Percentiles rank a stretch among this genome's conserved stretches.
Evolutionary conservation across 2,113 vertebrate genomes (phyloP).

Genomic region (Crotalus tigris): DNA sequence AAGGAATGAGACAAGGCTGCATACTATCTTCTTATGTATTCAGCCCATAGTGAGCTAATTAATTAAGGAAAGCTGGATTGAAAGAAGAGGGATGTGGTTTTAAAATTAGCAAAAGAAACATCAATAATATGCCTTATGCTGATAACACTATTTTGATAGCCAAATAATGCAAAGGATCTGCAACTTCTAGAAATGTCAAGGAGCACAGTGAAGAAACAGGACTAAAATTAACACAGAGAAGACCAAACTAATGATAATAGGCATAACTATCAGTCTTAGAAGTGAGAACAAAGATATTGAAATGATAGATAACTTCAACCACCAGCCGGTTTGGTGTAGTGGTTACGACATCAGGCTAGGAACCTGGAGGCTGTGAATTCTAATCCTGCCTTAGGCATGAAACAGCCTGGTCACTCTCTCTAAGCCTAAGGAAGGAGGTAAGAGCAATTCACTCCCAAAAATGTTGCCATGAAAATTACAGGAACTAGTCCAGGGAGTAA

Average conservation of each 20-base stretch:
- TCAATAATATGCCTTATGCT: background rate
- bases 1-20: background rate
- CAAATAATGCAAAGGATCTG: background rate
- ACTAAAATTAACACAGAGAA: background rate
- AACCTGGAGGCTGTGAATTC: background rate
- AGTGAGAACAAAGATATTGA: background rate
- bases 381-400: background rate
- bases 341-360: background rate
- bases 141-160: background rate
- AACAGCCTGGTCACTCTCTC: background rate
- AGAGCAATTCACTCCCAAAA: background rate
- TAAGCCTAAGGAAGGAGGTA: background rate
- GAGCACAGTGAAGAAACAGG: background rate
- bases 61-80: background rate
- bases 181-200: background rate
- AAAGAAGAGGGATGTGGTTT: background rate
- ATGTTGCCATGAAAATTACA: background rate
- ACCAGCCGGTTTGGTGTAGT: background rate
- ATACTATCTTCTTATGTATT: background rate
- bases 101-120: background rate
- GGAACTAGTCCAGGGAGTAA: background rate
- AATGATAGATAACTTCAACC: background rate
- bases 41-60: background rate
- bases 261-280: background rate
- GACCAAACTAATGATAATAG: background rate